Evolutionary conservation across 1,140 invertebrate genomes (phyloP), one percentile per base, ranked within the genome.

Genomic region (Drosophila triauraria): DNA sequence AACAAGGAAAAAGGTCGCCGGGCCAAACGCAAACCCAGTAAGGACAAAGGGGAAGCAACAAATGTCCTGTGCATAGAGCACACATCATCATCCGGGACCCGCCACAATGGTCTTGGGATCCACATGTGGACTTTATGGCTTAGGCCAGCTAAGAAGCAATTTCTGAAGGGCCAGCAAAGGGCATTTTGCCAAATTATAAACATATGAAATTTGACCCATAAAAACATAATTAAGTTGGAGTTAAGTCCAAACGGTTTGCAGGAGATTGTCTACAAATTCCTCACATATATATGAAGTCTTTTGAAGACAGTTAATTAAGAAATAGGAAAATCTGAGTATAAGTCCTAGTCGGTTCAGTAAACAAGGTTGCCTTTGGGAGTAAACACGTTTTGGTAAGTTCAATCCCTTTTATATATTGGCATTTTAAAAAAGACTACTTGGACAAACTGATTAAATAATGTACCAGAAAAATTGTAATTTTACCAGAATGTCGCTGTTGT

Each of bases 1-100:
- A 68, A 57, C 42, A 48, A 56, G 57, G 47, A 54, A 65, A 81
- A 83, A 83, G 83, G 77, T 88, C 77, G 38, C 47, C 68, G 47
- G 54, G 50, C 64, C 17, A 75, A 75, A 38, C 74, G 44, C 27
- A 65, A 25, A 74, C 42, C 40, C 13, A 58, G 53, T 58, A 64
- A 75, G 77, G 77, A 51, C 81, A 77, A 62, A 57, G 50, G 27
- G 58, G 43, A 71, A 67, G 68, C 60, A 78, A 64, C 58, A 84
- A 84, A 78, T 80, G 74, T 80, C 74, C 65, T 62, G 43, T 20
- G 56, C 63, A 78, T 54, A 53, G 62, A 23, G 64, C 53, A 74
- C 70, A 79, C 59, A 80, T 56, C 40, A 76, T 78, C 64, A 50
- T 62, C 64, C 51, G 50, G 47, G 68, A 59, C 43, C 53, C 50